Conservation (phyloP, 2,888 invertebrate species). For the Cheilosia grossa region DNA sequence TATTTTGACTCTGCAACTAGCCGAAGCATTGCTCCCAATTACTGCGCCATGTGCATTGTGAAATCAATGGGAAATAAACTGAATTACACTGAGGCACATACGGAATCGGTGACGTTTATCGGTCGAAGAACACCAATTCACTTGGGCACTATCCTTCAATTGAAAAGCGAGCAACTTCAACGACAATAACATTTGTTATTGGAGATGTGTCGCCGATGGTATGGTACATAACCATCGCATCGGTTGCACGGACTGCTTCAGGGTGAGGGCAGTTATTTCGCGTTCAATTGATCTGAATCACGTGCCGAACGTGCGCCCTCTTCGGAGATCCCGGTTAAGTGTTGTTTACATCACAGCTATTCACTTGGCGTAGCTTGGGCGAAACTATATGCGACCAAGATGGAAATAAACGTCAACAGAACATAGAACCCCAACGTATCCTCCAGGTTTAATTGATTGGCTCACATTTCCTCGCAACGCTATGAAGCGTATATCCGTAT, state of each 20-base stretch:
- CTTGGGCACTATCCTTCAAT: constrained; percentile 42
- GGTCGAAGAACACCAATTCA: constrained; percentile 33
- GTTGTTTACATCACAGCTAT: constrained; percentile 52
- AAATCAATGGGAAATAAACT: constrained; percentile 54
- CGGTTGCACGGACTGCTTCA: not conserved
- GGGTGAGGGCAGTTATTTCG: not conserved
- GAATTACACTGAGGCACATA: not conserved
- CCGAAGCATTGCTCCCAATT: constrained; percentile 14
- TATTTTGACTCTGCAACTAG: constrained; percentile 21
- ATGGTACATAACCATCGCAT: not conserved
- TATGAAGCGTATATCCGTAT: not conserved
- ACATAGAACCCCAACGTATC: constrained; percentile 14
- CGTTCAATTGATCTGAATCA: constrained; percentile 52
- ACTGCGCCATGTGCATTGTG: constrained; percentile 37
- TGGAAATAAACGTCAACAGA: constrained; percentile 15
- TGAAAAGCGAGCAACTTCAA: constrained; percentile 12
- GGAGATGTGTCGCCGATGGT: not conserved
- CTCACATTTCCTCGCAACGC: constrained; percentile 41
- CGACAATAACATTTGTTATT: constrained; percentile 1
- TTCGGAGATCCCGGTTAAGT: constrained; percentile 23
- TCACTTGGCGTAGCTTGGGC: not conserved
- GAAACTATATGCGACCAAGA: not conserved
- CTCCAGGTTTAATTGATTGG: constrained; percentile 51
- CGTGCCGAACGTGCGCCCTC: constrained; percentile 61
- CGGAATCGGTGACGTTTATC: constrained; percentile 36